Evolutionary conservation across 2,113 vertebrate genomes (phyloP), one percentile per base, ranked within the genome.

Genomic region (Bathybates hornii): DNA sequence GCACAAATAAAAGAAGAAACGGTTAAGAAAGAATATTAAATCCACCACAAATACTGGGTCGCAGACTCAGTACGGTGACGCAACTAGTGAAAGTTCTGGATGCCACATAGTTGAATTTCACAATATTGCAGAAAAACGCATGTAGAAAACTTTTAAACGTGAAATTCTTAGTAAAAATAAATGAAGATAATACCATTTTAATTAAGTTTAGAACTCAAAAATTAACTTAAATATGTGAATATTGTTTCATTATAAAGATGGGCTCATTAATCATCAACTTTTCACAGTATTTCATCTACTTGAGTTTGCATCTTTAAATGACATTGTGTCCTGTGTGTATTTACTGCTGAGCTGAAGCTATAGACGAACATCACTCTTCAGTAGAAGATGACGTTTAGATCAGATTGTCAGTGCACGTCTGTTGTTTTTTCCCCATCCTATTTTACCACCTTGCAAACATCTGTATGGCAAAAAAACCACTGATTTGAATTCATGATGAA

Each of bases 11-110:
- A 3, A 5, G 56, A 59, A 59, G 24, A 59, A 59, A 29, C 4
- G 0, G 13, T 59, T 0, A 59, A 16, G 7, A 59, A 29, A 29
- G 24, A 59, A 59, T 59, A 59, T 9, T 59, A 59, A 59, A 57
- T 57, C 24, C 24, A 57, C 54, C 24, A 57, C 24, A 27, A 1
- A 29, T 29, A 29, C 56, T 5, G 3, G 53, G 53, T 56, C 6
- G 11, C 21, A 56, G 21, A 56, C 21, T 24, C 53, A 56, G 53
- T 57, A 3, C 1, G 1, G 13, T 16, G 13, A 16, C 0, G 3
- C 57, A 61, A 3, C 57, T 34, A 61, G 29, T 32, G 27, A 61
- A 61, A 34, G 14, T 61, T 61, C 29, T 34, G 16, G 29, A 61
- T 61, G 57, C 27, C 56, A 17, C 5, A 19, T 61, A 63, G 59